Base-by-base conservation (phyloP, 2,888 invertebrate species). In the Andrena trimmerana region DNA sequence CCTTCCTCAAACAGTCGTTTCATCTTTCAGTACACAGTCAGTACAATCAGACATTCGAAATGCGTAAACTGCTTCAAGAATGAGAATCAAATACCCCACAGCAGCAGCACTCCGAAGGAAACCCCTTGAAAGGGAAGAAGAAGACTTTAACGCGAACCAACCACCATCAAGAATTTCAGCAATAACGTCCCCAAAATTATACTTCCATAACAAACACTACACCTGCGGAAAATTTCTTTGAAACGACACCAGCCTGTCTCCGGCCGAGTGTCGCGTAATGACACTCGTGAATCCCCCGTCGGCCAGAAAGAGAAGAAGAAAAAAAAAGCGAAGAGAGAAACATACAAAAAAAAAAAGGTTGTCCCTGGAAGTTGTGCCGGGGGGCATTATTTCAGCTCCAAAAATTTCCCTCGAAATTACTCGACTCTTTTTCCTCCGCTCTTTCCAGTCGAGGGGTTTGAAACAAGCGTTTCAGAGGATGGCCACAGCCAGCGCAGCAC, bases 301-400 rank as follows among this genome's bases (percentile, higher is more conserved):
- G 2, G 24, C n/a, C 36, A 20, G 5, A 1, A 20, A 57, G 3
- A 20, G 36, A 7, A 10, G 13, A 16, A 36, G 29, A n/a, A 16
- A 66, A 54, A 54, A 16, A 65, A 24, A 5, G 54, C n/a, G 7
- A 57, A 2, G 20, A 5, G 3, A 29, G 16, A 36, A 60, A 42
- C 42, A 42, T 42, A 3, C 13, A 42, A 42, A 42, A 42, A 42
- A 7, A 10, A 57, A 29, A 16, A 71, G 57, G 48, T 63, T 75
- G 33, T 70, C 62, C 66, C 20, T 59, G 29, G 74, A 71, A 63
- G 42, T 66, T 67, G 67, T 71, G 33, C 31, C 24, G 60, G 42
- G 24, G 54, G 24, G 27, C 57, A 52, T 83, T 83, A 81, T 50
- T 86, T 80, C 68, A 78, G 77, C 76, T 78, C 73, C 69, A 63